These are phyloP conservation scores for Melanotaenia pygmaea DNA, from an alignment of 2,797 vertebrate genomes.

Conservation along the genomic window DNA sequence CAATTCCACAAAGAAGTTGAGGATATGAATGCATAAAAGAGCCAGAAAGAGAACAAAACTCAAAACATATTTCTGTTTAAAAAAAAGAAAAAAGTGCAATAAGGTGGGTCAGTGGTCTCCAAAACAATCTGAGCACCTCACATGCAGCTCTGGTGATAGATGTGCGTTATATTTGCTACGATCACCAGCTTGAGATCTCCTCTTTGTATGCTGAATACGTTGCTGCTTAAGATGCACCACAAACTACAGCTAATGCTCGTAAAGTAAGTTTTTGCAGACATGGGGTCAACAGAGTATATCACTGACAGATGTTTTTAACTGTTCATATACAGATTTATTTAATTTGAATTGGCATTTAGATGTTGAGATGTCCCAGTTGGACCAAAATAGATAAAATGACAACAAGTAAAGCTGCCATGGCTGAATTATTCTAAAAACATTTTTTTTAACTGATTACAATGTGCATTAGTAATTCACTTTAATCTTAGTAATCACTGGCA, in stretches of 20 bases:
- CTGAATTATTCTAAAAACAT: neutral
- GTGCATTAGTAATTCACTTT: too few relatives aligned
- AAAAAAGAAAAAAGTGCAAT: neutral
- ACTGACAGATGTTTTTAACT: too few relatives aligned
- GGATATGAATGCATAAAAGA: neutral
- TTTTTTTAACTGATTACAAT: neutral
- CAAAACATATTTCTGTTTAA: too few relatives aligned
- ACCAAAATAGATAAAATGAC: neutral
- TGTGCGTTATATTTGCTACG: neutral
- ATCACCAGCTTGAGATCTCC: neutral
- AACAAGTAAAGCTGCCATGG: neutral
- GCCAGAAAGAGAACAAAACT: neutral
- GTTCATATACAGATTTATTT: too few relatives aligned
- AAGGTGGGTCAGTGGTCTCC: neutral
- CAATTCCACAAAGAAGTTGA: neutral
- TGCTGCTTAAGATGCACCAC: neutral
- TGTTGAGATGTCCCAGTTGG: neutral
- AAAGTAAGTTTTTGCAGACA: neutral
- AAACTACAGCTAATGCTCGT: neutral
- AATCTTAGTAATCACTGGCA: too few relatives aligned
- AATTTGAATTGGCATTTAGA: neutral
- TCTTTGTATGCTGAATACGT: neutral
- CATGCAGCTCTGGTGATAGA: neutral
- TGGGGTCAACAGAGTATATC: too few relatives aligned
- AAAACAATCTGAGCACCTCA: neutral